phyloP scores from a whole-genome alignment of 2,888 invertebrate genomes.

The Lepidocyrtoides sp. region DNA sequence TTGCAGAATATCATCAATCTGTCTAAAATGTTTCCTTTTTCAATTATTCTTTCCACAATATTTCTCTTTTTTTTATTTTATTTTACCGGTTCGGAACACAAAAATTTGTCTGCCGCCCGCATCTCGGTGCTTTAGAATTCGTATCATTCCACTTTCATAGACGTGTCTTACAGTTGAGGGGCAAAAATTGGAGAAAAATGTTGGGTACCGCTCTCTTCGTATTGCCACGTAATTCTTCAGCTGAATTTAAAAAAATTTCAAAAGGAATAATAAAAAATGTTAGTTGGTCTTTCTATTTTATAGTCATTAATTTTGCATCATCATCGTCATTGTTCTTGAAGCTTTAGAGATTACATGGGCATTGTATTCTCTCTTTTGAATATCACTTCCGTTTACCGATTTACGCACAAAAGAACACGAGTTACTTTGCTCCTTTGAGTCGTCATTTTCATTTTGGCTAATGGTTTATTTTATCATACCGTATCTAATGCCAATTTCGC shows the following conservation, averaged over 20 bases:
- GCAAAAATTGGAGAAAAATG: conserved; percentile 70
- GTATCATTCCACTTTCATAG: conserved; percentile 78
- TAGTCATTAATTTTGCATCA: background rate
- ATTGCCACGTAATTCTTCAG: conserved; percentile 71
- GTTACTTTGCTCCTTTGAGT: background rate
- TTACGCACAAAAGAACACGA: background rate
- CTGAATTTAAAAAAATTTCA: conserved; percentile 21
- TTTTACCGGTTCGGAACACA: conserved; percentile 76
- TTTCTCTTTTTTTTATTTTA: background rate
- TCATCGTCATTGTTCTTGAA: background rate
- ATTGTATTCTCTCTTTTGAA: background rate
- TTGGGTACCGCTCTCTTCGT: conserved; percentile 70
- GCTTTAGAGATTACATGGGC: too few relatives aligned
- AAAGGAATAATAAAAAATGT: conserved; percentile 32
- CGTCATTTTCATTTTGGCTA: background rate
- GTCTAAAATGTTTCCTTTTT: background rate
- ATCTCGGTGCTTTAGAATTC: conserved; percentile 75
- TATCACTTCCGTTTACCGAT: background rate
- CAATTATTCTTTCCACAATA: conserved; percentile 1
- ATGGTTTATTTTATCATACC: conserved; percentile 59
- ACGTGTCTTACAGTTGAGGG: conserved; percentile 74
- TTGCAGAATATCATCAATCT: background rate
- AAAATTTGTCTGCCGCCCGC: conserved; percentile 72
- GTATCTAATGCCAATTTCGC: conserved; percentile 77
- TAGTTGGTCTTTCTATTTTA: conserved; percentile 15